Base-by-base conservation (phyloP, 2,113 vertebrate species). In the Nasalis larvatus region DNA sequence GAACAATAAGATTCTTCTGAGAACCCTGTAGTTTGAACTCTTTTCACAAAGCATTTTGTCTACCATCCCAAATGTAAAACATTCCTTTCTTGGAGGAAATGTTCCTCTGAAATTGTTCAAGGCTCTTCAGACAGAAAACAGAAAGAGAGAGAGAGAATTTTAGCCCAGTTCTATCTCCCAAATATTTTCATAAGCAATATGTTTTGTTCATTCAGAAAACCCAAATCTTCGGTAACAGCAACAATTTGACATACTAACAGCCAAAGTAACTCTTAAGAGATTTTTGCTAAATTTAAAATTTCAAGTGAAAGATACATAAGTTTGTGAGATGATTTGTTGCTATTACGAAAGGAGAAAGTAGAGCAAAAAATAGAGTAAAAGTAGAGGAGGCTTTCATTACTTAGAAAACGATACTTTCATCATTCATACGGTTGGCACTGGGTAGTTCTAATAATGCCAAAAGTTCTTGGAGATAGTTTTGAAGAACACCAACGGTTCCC, bases 241-340 rank as follows among this genome's bases (percentile, higher is more conserved):
- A 56, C 37, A 32, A 86, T 6, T 37, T 74, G 73, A 92, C 10
- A 92, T 77, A 42, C 8, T 47, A 68, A 86, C 2, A 91, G 63
- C 56, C 25, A 66, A 92, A 84, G 60, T 42, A 78, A 42, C 23
- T 83, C 27, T 82, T 73, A 6, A 6, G 47, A 94, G 47, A 60
- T 40, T 76, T 49, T 73, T 77, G 85, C 63, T 71, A n/a, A 93
- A 66, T 89, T 97, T 92, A 80, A 78, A 94, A 8, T 94, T 84
- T 77, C n/a, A 85, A 81, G 32, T 54, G n/a, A 32, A 96, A 96
- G n/a, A 23, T 18, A 4, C 7, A 2, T 85, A 10, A 42, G 9
- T 80, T 80, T 81, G 27, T 68, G n/a, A 88, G 77, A 88, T 37
- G 32, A 56, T 68, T 52, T 83, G 6, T 91, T 77, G 35, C 54